phyloP scores from a whole-genome alignment of 2,888 invertebrate genomes.

The Odontomyia ornata region DNA sequence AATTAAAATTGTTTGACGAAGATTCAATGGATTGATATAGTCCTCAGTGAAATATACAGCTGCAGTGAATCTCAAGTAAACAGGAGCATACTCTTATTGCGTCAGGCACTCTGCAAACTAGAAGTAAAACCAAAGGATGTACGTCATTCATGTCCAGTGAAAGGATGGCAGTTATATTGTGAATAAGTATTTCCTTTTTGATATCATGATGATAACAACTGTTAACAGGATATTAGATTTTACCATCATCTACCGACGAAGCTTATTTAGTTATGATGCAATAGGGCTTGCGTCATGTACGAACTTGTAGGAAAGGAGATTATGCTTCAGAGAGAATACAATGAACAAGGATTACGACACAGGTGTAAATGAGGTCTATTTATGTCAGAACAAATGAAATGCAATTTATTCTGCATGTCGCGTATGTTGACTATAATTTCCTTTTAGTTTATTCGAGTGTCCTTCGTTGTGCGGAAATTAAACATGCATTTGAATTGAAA shows the following conservation, averaged over 20 bases:
- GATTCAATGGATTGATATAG: background rate
- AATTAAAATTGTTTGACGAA: background rate
- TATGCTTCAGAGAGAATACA: no score
- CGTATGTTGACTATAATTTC: no score
- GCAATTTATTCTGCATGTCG: no score
- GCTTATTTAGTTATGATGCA: background rate
- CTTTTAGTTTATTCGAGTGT: no score
- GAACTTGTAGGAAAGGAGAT: no score
- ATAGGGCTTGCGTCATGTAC: no score
- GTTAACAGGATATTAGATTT: conserved; percentile 23
- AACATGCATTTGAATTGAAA: no score
- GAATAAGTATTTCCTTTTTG: background rate
- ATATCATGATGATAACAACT: background rate
- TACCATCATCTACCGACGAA: background rate
- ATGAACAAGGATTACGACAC: no score
- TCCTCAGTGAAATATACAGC: background rate
- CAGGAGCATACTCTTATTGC: background rate
- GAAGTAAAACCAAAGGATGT: no score
- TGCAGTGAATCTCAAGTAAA: background rate
- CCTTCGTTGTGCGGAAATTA: no score
- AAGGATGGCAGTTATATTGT: background rate
- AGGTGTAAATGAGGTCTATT: no score
- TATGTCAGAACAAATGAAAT: no score
- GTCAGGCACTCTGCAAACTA: background rate
- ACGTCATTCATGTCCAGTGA: background rate